Conservation (phyloP, 2,113 vertebrate species). For the Gobio gobio region DNA sequence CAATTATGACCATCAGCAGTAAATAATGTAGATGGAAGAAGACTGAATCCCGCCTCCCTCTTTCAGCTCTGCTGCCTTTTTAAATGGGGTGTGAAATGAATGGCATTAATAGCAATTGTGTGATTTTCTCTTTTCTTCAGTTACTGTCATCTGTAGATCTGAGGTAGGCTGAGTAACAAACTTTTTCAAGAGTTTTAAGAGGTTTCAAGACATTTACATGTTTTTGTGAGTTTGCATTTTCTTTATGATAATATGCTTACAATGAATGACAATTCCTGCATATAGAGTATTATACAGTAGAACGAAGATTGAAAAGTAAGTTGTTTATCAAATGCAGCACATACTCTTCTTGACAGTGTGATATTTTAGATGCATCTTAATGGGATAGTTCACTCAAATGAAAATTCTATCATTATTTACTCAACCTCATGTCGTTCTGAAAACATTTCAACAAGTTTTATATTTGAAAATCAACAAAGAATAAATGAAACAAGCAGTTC, state of each 20-base stretch:
- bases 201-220: background rate
- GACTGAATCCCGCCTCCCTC: background rate
- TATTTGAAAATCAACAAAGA: too few species aligned
- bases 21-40: constrained; percentile 54
- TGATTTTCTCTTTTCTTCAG: constrained; percentile 49
- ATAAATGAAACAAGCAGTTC: too few species aligned
- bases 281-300: background rate
- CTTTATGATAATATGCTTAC: background rate
- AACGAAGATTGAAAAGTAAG: background rate
- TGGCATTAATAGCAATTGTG: constrained; percentile 71
- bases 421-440: background rate
- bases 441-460: too few species aligned
- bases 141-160: constrained; percentile 63
- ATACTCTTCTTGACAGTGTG: background rate
- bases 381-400: background rate
- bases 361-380: background rate
- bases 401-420: background rate
- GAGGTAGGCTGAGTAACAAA: background rate
- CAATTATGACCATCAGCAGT: constrained; percentile 61
- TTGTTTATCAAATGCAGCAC: background rate
- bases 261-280: too few species aligned
- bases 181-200: background rate
- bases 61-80: constrained; percentile 45
- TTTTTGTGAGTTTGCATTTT: background rate
- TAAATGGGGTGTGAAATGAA: constrained; percentile 78